These are phyloP conservation scores for Danio kyathit DNA, from an alignment of 2,797 vertebrate species.

Conservation along the genomic window DNA sequence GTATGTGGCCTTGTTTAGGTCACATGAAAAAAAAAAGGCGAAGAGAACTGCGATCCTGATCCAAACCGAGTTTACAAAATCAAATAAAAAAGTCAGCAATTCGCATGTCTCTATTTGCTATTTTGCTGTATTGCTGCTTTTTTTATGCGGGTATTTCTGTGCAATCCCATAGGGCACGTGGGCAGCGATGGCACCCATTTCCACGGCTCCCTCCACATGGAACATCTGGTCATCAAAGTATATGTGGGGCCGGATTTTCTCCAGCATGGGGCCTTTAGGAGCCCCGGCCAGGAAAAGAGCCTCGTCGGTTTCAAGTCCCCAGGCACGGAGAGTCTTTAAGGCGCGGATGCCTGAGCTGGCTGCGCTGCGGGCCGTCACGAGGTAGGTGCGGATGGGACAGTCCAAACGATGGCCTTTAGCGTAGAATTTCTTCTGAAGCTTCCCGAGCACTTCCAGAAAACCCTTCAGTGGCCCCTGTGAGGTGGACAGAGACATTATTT, in stretches of 20 bases:
- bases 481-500: background rate
- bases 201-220: slow-evolving; percentile 92
- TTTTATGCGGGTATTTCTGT: slow-evolving; percentile 78
- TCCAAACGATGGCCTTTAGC: slow-evolving; percentile 91
- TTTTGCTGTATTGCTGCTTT: slow-evolving; percentile 66
- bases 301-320: slow-evolving; percentile 96
- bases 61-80: slow-evolving; percentile 8
- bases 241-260: slow-evolving; percentile 96
- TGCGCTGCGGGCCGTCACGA: slow-evolving; percentile 94
- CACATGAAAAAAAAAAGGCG: slow-evolving; percentile 22
- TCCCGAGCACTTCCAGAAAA: slow-evolving; percentile 92
- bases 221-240: slow-evolving; percentile 99
- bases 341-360: slow-evolving; percentile 96
- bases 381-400: slow-evolving; percentile 94
- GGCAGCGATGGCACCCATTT: slow-evolving; percentile 92
- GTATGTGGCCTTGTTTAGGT: background rate
- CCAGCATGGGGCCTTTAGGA: slow-evolving; percentile 93
- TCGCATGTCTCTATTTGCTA: slow-evolving; percentile 53
- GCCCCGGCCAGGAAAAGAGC: slow-evolving; percentile 95
- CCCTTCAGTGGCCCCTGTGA: slow-evolving; percentile 92
- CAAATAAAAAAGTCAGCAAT: slow-evolving; percentile 2
- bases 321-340: slow-evolving; percentile 94
- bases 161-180: slow-evolving; percentile 96
- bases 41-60: background rate
- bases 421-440: slow-evolving; percentile 98